These are phyloP conservation scores for Dolichallabes microphthalmus DNA, from an alignment of 2,113 vertebrate species.

Conservation along the genomic window DNA sequence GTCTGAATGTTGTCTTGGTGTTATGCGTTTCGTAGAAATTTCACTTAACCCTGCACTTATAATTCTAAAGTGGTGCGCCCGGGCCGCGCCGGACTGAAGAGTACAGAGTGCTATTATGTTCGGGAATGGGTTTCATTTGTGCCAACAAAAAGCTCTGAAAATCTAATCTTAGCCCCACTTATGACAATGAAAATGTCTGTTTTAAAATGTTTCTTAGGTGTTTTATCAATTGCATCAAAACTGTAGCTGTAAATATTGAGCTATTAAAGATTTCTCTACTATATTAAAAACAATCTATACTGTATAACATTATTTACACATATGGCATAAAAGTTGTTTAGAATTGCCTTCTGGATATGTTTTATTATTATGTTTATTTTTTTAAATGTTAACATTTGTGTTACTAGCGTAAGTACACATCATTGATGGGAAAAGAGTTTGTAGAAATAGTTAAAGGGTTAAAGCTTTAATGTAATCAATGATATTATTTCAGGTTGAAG, in stretches of 20 bases:
- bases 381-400: not conserved
- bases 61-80: not conserved
- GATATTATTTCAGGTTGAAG: too few relatives aligned
- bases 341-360: not conserved
- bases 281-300: too few relatives aligned
- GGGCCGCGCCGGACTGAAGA: not conserved
- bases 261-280: not conserved
- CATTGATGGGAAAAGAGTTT: too few relatives aligned
- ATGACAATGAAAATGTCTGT: not conserved
- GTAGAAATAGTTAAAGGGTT: too few relatives aligned
- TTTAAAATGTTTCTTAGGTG: not conserved
- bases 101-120: not conserved
- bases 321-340: not conserved
- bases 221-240: not conserved
- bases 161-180: not conserved
- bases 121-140: not conserved
- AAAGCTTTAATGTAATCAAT: too few relatives aligned
- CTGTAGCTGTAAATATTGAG: not conserved
- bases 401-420: not conserved
- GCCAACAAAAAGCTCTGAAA: not conserved
- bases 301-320: not conserved
- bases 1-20: not conserved
- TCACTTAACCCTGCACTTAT: not conserved
- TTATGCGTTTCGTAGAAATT: not conserved
- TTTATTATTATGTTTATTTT: not conserved